Evolutionary conservation across 1,140 invertebrate genomes (phyloP), one percentile per base, ranked within the genome.

Genomic region (Notospermus geniculatus): DNA sequence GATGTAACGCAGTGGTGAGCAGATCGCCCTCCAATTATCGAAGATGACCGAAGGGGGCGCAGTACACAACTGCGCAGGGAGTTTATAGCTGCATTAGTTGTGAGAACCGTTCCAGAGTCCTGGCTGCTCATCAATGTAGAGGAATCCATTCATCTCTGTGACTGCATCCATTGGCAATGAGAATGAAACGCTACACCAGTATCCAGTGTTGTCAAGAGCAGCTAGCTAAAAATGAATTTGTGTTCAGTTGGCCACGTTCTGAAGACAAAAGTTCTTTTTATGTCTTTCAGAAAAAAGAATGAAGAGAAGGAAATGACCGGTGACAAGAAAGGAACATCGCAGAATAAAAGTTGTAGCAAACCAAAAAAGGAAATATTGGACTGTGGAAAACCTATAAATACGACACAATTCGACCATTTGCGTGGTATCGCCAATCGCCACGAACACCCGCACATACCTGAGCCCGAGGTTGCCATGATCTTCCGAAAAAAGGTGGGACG

Each of bases 401-500:
- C 89, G 73, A 92, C 91, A 13, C 90, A 90, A 75, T 93, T 92
- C 81, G 91, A 93, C 74, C 91, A 91, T 80, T 81, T 94, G 53
- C 86, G 90, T 50, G 91, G 91, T 28, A 87, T 94, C 46, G 86
- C 88, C 15, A 88, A 91, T 70, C 81, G 91, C 61, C 87, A 86
- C 64, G 85, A 84, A 64, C 88, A 88, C 77, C 85, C 85, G 1
- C 76, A 86, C 60, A 85, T 87, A 36, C 87, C 87, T 39, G 88
- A 89, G 72, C 87, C 87, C 28, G 79, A 81, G 80, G 88, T 91
- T 1, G 88, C 89, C 22, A 83, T 90, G 45, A 89, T 91, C 79
- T 92, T 92, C 74, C 87, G 87, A 67, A 91, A 89, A 76, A 88
- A 87, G 69, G 85, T 86, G 53, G 83, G 83, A 43, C 86, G 64